phyloP scores from a whole-genome alignment of 2,797 vertebrate genomes.

The Rhinatrema bivittatum region DNA sequence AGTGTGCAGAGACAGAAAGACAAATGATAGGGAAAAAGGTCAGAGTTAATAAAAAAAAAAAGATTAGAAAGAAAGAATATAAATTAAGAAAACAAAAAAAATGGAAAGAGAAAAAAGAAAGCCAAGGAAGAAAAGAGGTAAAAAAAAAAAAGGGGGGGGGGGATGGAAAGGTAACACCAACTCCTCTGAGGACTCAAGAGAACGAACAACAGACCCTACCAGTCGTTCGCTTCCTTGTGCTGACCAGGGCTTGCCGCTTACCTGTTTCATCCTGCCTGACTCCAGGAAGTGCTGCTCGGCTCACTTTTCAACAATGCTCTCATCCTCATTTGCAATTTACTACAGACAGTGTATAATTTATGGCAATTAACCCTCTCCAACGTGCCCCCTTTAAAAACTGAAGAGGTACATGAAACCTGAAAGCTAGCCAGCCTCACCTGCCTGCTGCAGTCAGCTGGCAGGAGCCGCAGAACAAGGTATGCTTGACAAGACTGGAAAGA shows the following conservation, averaged over 20 bases:
- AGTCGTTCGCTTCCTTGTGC: no score
- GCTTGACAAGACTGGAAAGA: conserved; percentile 24
- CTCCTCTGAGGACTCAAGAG: no score
- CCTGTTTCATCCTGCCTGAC: neutral
- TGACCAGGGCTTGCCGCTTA: neutral
- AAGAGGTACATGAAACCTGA: conserved; percentile 40
- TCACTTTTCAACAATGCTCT: conserved; percentile 43
- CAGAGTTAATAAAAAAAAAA: no score
- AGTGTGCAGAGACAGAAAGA: no score
- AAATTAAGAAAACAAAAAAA: no score
- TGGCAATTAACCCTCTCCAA: conserved; percentile 41
- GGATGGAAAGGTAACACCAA: no score
- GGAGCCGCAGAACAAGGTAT: conserved; percentile 22
- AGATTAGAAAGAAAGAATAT: no score
- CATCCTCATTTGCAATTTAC: conserved; percentile 34
- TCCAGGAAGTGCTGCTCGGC: conserved; percentile 27
- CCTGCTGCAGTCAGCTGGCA: conserved; percentile 25
- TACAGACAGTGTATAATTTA: conserved; percentile 46
- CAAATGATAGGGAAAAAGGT: no score
- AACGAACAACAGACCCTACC: no score
- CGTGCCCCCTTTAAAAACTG: conserved; percentile 31
- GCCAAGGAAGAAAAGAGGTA: no score
- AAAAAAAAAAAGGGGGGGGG: no score
- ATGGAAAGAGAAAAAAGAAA: no score
- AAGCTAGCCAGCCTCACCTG: conserved; percentile 43